phyloP scores from a whole-genome alignment of 1,140 invertebrate genomes.

The Hyles vespertilio region DNA sequence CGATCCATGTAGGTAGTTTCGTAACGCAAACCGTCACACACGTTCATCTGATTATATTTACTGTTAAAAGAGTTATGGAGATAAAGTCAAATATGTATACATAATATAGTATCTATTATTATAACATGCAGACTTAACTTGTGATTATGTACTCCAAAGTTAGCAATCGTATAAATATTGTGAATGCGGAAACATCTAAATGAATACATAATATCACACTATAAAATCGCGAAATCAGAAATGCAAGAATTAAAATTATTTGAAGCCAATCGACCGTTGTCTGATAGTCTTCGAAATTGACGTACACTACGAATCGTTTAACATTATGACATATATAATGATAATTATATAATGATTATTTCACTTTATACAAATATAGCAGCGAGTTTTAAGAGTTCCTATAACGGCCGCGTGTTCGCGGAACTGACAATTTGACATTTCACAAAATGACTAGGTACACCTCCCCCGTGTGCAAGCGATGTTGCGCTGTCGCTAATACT shows the following conservation, averaged over 20 bases:
- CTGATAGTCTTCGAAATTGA: constrained; percentile 74
- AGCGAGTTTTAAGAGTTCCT: constrained; percentile 78
- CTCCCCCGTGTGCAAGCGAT: constrained; percentile 38
- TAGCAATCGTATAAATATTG: no score
- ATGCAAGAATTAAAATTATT: no score
- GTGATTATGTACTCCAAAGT: no score
- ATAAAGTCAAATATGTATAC: no score
- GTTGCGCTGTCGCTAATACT: constrained; percentile 41
- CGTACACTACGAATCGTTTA: constrained; percentile 67
- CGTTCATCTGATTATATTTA: no score
- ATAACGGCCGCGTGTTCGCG: constrained; percentile 70
- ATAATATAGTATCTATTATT: no score
- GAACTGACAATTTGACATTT: constrained; percentile 72
- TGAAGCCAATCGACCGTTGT: constrained; percentile 11
- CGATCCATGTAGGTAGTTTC: constrained; percentile 19
- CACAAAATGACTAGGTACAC: constrained; percentile 76
- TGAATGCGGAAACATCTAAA: no score
- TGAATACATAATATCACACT: no score
- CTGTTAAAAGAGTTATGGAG: no score
- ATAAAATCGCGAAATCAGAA: no score
- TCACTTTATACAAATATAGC: constrained; percentile 76
- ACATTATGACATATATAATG: constrained; percentile 71
- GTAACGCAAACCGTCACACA: neutral
- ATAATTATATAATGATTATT: constrained; percentile 74
- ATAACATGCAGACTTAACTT: no score